Base-by-base conservation (phyloP, 2,888 invertebrate species). In the Apotomis capreana region DNA sequence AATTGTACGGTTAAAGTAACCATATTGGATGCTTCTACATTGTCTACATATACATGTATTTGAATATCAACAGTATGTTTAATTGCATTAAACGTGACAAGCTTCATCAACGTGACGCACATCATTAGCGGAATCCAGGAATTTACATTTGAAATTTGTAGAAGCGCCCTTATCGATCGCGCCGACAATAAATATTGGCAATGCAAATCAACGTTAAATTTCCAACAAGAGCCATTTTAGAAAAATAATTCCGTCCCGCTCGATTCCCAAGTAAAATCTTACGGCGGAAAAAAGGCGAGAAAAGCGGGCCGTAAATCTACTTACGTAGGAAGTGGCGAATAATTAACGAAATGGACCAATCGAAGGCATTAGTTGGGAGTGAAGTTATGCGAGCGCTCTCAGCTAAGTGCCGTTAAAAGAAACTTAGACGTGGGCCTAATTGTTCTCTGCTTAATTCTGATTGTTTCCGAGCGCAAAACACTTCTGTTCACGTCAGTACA, bases 341-440 rank as follows among this genome's bases (percentile, higher is more conserved):
- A 93, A 93, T 93, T 92, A 93, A 91, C 89, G 91, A 87, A 93
- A 93, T 92, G 92, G 92, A 87, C 92, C 91, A 88, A 92, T 92
- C 91, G 91, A 87, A 88, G 87, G 91, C 90, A 91, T 92, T 92
- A 90, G 90, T 91, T 90, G 83, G 84, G 80, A 85, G 85, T 84
- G 89, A 89, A 92, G 87, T 91, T 92, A 91, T 90, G 89, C 90
- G 87, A 87, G 81, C 82, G 87, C 85, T 81, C 82, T 26, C 83
- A 81, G 84, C 88, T 90, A 92, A 92, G 91, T 88, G 89, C 90
- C 91, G 92, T 91, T 92, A 91, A 92, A 92, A 91, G 92, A 90
- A 93, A 92, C 91, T 92, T 90, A 88, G 90, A 90, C 89, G 89
- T 87, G 89, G 84, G 87, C 88, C 83, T 86, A 89, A 91, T 91